Evolutionary conservation across 1,140 invertebrate species (phyloP).

Genomic region (Neomicropteryx cornuta): DNA sequence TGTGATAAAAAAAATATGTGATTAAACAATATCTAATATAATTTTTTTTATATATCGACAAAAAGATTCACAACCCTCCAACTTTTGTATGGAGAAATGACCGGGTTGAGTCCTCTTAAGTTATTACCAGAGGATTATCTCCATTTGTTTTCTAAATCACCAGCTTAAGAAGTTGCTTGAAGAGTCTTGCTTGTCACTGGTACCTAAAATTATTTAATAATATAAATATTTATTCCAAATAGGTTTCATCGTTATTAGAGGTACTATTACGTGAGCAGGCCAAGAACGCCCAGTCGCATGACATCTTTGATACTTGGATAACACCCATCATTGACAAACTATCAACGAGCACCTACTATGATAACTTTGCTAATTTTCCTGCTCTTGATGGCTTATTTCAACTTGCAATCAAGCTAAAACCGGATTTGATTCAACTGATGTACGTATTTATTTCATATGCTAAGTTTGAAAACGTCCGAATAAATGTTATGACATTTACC

Average conservation of each 20-base stretch:
- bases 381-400: conserved; percentile 23
- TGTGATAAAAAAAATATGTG: too few relatives aligned
- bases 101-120: too few relatives aligned
- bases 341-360: conserved; percentile 3
- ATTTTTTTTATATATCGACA: too few relatives aligned
- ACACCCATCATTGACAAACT: conserved; percentile 19
- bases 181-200: not conserved
- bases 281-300: conserved; percentile 11
- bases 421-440: conserved; percentile 16
- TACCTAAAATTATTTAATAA: not conserved
- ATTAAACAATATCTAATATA: too few relatives aligned
- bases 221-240: conserved; percentile 8
- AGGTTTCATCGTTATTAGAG: conserved; percentile 26
- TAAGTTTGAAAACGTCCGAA: too few relatives aligned
- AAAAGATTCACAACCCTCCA: too few relatives aligned
- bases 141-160: conserved; percentile 7
- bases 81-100: too few relatives aligned
- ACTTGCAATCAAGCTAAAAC: conserved; percentile 20
- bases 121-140: conserved; percentile 8
- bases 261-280: conserved; percentile 21
- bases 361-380: too few relatives aligned
- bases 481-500: too few relatives aligned
- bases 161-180: not conserved
- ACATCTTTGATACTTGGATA: conserved; percentile 20
- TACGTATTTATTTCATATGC: too few relatives aligned